Percentiles rank a stretch among this genome's conserved stretches.
These are phyloP conservation scores for Etheostoma nigrum DNA, from an alignment of 2,797 vertebrate genomes.

Conservation along the genomic window DNA sequence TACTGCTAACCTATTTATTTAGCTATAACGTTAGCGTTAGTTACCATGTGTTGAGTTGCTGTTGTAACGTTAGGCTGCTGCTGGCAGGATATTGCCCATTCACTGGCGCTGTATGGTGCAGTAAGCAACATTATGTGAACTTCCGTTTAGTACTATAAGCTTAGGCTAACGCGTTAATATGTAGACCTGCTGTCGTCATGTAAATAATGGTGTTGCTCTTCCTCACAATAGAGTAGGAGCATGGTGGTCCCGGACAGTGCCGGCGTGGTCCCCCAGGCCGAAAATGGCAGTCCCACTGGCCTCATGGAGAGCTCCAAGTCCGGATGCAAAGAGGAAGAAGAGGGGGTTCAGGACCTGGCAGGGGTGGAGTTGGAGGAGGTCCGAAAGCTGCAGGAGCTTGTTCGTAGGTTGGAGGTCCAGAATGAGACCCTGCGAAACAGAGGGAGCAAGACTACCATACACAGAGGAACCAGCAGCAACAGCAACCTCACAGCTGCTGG, in stretches of 20 bases:
- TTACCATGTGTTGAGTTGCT: neutral
- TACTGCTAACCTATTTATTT: neutral
- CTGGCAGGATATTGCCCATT: neutral
- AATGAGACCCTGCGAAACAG: slow-evolving; percentile 88
- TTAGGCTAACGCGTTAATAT: neutral
- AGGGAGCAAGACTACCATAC: slow-evolving; percentile 74
- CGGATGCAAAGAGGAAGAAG: slow-evolving; percentile 72
- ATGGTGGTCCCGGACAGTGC: slow-evolving; percentile 92
- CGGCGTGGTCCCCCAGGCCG: slow-evolving; percentile 79
- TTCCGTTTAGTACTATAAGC: neutral
- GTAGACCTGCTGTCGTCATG: neutral
- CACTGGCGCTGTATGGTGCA: neutral
- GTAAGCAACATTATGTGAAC: neutral
- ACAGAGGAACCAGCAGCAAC: slow-evolving; percentile 65
- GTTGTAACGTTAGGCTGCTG: neutral
- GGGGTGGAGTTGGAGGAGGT: slow-evolving; percentile 90
- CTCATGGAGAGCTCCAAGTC: slow-evolving; percentile 74
- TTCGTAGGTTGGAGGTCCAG: slow-evolving; percentile 90
- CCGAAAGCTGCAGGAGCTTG: slow-evolving; percentile 91
- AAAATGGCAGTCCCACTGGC: slow-evolving; percentile 77
- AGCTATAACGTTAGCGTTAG: neutral
- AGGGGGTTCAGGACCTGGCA: slow-evolving; percentile 69
- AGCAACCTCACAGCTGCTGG: slow-evolving; percentile 62
- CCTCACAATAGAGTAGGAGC: slow-evolving; percentile 66
- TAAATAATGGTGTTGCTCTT: neutral